These are phyloP conservation scores for Dorcus parallelipipedus DNA, from an alignment of 2,888 invertebrate species.

Conservation along the genomic window DNA sequence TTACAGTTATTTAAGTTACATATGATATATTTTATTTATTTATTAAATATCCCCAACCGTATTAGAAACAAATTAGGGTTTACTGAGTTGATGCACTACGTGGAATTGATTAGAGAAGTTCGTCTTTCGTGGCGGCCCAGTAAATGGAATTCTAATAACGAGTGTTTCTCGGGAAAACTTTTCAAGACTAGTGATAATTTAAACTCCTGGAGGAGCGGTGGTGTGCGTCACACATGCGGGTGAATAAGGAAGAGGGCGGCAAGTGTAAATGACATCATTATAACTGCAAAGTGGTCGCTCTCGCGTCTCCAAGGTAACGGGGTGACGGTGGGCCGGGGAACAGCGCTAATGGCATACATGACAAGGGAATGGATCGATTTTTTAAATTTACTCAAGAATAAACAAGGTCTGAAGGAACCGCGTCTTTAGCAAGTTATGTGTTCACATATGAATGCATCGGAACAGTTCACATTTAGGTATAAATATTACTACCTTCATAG, in stretches of 20 bases:
- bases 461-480: not conserved
- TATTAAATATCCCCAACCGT: too few species aligned
- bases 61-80: too few species aligned
- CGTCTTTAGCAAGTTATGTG: constrained; percentile 23
- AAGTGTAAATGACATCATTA: constrained; percentile 54
- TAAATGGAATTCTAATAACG: constrained; percentile 23
- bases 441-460: not conserved
- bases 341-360: constrained; percentile 51
- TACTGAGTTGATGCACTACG: too few species aligned
- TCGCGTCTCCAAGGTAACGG: constrained; percentile 50
- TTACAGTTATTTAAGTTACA: too few species aligned
- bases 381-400: constrained; percentile 52
- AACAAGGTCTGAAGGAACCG: constrained; percentile 35
- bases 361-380: constrained; percentile 51
- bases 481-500: too few species aligned
- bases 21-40: too few species aligned
- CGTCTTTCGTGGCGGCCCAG: constrained; percentile 4
- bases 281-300: constrained; percentile 52
- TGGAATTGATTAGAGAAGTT: not conserved
- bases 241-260: constrained; percentile 48
- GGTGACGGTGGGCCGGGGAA: constrained; percentile 33
- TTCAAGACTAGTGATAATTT: constrained; percentile 17
- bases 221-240: constrained; percentile 42
- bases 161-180: constrained; percentile 20
- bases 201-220: constrained; percentile 36